Conservation (phyloP, 2,797 vertebrate genomes). For the Natrix natrix region DNA sequence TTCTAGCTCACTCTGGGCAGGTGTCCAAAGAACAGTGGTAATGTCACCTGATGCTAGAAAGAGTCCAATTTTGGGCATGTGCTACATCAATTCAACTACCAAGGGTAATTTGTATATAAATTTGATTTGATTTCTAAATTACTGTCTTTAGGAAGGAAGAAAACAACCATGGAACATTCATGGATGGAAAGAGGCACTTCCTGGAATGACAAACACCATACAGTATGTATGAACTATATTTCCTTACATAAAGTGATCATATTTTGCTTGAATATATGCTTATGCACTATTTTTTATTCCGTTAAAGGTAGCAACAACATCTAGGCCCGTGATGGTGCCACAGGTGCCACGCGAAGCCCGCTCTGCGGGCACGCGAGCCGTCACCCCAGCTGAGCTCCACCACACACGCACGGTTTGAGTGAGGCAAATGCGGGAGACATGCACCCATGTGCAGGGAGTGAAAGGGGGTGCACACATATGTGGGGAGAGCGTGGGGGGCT, state of each 20-base stretch:
- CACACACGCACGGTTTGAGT: no score
- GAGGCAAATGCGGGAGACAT: no score
- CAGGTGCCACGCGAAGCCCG: no score
- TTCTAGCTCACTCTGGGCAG: background rate
- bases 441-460: no score
- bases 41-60: background rate
- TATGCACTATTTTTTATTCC: background rate
- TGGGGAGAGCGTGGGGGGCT: no score
- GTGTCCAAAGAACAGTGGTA: background rate
- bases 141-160: background rate
- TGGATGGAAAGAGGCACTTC: background rate
- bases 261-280: background rate
- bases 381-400: no score
- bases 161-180: background rate
- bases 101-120: background rate
- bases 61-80: background rate
- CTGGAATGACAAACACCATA: background rate
- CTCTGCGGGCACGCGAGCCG: no score
- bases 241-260: background rate
- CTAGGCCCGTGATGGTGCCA: background rate
- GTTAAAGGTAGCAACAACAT: background rate
- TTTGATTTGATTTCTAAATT: background rate
- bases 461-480: no score
- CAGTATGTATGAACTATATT: background rate
- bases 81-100: background rate